phyloP scores from a whole-genome alignment of 2,888 invertebrate genomes.

The Cryptus viduatorius region DNA sequence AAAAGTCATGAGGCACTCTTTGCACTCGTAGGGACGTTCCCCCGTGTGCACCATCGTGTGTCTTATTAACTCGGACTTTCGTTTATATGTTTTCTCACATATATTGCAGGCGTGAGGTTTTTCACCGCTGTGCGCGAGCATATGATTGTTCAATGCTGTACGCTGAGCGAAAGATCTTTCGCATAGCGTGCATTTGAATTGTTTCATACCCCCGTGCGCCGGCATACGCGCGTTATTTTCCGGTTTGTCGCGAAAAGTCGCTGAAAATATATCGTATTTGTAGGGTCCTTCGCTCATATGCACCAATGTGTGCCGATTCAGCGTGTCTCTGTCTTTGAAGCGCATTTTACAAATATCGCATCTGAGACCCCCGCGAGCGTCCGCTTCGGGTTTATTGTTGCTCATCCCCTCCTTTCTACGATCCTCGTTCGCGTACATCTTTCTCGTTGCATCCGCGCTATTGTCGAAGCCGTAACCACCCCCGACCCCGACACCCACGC shows the following conservation, averaged over 20 bases:
- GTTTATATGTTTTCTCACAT: slow-evolving; percentile 82
- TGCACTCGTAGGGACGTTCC: slow-evolving; percentile 82
- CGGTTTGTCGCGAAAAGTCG: slow-evolving; percentile 77
- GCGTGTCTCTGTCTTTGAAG: slow-evolving; percentile 62
- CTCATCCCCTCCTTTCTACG: slow-evolving; percentile 38
- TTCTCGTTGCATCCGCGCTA: slow-evolving; percentile 45
- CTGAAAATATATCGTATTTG: slow-evolving; percentile 79
- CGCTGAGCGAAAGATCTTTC: slow-evolving; percentile 80
- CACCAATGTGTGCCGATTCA: slow-evolving; percentile 78
- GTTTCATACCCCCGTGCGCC: slow-evolving; percentile 73
- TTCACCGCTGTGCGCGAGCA: slow-evolving; percentile 81
- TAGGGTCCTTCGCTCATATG: slow-evolving; percentile 73
- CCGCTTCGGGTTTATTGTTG: neutral
- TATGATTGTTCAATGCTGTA: slow-evolving; percentile 82
- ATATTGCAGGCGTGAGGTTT: slow-evolving; percentile 82
- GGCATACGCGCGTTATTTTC: slow-evolving; percentile 77
- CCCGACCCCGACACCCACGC: neutral
- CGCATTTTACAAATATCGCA: slow-evolving; percentile 64
- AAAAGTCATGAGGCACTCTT: slow-evolving; percentile 83
- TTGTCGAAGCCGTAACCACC: slow-evolving; percentile 52
- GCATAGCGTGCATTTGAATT: slow-evolving; percentile 81
- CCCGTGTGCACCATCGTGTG: slow-evolving; percentile 83
- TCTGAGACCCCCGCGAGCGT: slow-evolving; percentile 13
- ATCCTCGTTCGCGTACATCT: slow-evolving; percentile 52
- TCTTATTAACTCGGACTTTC: slow-evolving; percentile 82